phyloP scores from a whole-genome alignment of 1,140 invertebrate genomes.

The Antheraea pernyi region DNA sequence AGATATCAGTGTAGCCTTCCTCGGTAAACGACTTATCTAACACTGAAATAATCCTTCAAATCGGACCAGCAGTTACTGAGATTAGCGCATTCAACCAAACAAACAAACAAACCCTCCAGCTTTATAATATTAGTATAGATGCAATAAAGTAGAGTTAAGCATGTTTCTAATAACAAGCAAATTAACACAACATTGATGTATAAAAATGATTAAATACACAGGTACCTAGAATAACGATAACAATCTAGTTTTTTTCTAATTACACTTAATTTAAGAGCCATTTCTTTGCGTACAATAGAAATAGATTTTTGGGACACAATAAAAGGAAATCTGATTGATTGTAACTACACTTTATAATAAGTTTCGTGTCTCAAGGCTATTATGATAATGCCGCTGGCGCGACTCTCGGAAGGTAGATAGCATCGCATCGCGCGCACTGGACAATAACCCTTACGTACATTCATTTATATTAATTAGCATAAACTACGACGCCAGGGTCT shows the following conservation, averaged over 20 bases:
- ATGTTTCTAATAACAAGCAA: neutral
- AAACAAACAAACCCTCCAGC: too few species aligned
- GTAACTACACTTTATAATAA: constrained; percentile 48
- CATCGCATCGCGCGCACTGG: constrained; percentile 69
- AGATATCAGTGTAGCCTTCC: too few species aligned
- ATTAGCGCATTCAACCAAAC: too few species aligned
- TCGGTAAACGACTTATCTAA: too few species aligned
- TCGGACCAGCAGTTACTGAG: too few species aligned
- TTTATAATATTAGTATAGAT: too few species aligned
- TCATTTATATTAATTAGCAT: constrained; percentile 56
- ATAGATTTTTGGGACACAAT: constrained; percentile 30
- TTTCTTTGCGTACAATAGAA: neutral
- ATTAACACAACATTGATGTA: neutral
- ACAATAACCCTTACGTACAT: constrained; percentile 67
- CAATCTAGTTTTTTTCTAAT: neutral
- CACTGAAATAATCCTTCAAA: too few species aligned
- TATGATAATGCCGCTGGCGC: constrained; percentile 68
- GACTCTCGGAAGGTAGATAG: constrained; percentile 67
- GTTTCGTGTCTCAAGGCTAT: constrained; percentile 66
- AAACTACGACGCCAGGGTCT: constrained; percentile 13
- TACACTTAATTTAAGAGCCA: neutral
- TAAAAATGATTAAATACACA: neutral
- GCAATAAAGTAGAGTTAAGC: neutral
- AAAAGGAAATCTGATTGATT: constrained; percentile 55
- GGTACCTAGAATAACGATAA: neutral